Conservation (phyloP, 2,797 vertebrate species). For the Buphagus erythrorhynchus region DNA sequence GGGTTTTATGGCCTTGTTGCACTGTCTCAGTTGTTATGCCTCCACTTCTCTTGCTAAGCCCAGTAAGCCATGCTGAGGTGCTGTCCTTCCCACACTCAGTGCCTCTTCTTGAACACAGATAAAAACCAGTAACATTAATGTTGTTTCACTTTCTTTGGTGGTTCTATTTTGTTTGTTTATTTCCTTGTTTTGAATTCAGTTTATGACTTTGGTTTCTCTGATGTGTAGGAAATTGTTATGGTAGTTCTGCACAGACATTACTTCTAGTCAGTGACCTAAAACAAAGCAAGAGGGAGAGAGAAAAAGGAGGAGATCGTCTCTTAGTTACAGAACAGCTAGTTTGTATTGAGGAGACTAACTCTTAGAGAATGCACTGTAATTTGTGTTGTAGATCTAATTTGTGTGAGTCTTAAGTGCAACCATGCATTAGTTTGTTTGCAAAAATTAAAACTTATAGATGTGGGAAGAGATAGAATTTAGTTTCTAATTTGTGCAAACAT, state of each 20-base stretch:
- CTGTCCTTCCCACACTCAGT: background rate
- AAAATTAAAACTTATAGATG: slow-evolving; percentile 30
- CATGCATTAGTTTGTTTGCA: slow-evolving; percentile 23
- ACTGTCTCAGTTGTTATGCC: background rate
- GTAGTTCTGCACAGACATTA: slow-evolving; percentile 2
- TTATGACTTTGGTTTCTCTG: slow-evolving; percentile 26
- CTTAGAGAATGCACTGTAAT: slow-evolving; percentile 28
- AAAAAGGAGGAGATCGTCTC: background rate
- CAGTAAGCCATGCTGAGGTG: background rate
- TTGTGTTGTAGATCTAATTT: background rate
- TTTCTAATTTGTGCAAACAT: background rate
- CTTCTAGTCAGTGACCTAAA: slow-evolving; percentile 14
- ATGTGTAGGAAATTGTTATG: slow-evolving; percentile 28
- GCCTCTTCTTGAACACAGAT: background rate
- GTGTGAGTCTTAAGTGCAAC: slow-evolving; percentile 1
- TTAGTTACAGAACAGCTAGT: slow-evolving; percentile 30
- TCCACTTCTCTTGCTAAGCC: background rate
- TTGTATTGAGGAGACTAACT: slow-evolving; percentile 16
- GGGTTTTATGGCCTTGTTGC: background rate
- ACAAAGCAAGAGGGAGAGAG: background rate
- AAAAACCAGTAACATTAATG: background rate
- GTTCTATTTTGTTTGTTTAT: background rate
- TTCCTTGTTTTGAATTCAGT: slow-evolving; percentile 6
- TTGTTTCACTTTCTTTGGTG: slow-evolving; percentile 12
- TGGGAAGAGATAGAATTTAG: slow-evolving; percentile 9